These are phyloP conservation scores for Poeciliopsis turneri DNA, from an alignment of 2,797 vertebrate genomes.

Conservation along the genomic window DNA sequence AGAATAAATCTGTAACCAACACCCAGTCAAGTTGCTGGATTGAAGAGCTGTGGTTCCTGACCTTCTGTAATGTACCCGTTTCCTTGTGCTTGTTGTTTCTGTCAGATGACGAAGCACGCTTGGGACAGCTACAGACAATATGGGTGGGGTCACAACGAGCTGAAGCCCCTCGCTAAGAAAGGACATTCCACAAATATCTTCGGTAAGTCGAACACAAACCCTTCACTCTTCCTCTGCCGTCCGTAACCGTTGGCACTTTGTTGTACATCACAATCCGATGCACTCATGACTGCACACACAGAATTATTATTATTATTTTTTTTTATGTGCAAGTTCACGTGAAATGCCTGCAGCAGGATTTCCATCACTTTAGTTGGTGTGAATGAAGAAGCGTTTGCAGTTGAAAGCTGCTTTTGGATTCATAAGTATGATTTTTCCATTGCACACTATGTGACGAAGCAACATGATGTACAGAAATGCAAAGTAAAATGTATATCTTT, in stretches of 20 bases:
- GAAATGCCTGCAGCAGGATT: slow-evolving; percentile 38
- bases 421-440: not conserved
- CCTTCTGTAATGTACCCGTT: slow-evolving; percentile 1
- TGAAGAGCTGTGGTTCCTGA: not conserved
- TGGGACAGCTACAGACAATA: slow-evolving; percentile 98
- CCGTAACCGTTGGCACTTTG: slow-evolving; percentile 27
- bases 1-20: not conserved
- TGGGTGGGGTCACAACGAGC: slow-evolving; percentile 99
- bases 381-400: not conserved
- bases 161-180: slow-evolving; percentile 98
- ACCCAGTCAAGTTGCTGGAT: not conserved
- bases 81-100: slow-evolving; percentile 4
- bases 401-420: not conserved
- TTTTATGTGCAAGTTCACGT: slow-evolving; percentile 32
- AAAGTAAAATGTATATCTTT: not conserved
- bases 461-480: not conserved
- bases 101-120: slow-evolving; percentile 98
- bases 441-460: not conserved
- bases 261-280: slow-evolving; percentile 32
- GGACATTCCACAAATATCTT: slow-evolving; percentile 99
- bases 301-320: slow-evolving; percentile 3
- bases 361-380: slow-evolving; percentile 24
- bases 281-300: slow-evolving; percentile 11
- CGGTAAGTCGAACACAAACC: slow-evolving; percentile 82
- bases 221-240: slow-evolving; percentile 3